Conservation (phyloP, 2,888 invertebrate species). For the Keiferia lycopersicella region DNA sequence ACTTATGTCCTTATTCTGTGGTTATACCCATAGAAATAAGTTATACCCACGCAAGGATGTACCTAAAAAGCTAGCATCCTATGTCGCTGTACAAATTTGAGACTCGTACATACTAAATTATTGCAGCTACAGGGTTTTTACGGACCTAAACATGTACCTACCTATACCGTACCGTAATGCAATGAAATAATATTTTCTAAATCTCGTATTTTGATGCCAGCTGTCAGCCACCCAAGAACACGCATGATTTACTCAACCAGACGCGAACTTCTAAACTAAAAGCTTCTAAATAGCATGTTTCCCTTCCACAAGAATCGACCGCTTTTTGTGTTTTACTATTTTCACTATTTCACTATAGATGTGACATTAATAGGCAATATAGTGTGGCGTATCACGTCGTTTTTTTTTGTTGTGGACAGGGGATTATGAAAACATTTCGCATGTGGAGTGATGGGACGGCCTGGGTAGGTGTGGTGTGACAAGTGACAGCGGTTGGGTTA, state of each 20-base stretch:
- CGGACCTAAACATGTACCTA: no score
- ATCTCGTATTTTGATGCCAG: not conserved
- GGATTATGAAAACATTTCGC: slow-evolving; percentile 40
- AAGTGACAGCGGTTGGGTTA: not conserved
- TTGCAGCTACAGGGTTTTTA: no score
- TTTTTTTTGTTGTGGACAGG: slow-evolving; percentile 42
- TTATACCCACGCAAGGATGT: no score
- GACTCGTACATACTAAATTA: no score
- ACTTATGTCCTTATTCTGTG: no score
- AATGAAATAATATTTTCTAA: not conserved
- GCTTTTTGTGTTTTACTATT: slow-evolving; percentile 40
- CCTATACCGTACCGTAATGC: no score
- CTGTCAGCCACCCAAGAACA: slow-evolving; percentile 1
- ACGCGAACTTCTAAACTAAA: slow-evolving; percentile 8
- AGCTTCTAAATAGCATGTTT: slow-evolving; percentile 15
- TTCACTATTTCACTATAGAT: slow-evolving; percentile 47
- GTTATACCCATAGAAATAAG: no score
- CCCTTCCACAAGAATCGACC: slow-evolving; percentile 24
- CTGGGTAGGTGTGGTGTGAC: not conserved
- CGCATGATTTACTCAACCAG: slow-evolving; percentile 2
- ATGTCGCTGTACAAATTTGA: no score
- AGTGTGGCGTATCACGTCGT: slow-evolving; percentile 45
- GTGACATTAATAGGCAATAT: slow-evolving; percentile 62
- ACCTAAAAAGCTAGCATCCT: no score
- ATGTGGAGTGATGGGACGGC: not conserved